Evolutionary conservation across 1,140 invertebrate species (phyloP), one percentile per base, ranked within the genome.

Genomic region (Acromyrmex echinatior): DNA sequence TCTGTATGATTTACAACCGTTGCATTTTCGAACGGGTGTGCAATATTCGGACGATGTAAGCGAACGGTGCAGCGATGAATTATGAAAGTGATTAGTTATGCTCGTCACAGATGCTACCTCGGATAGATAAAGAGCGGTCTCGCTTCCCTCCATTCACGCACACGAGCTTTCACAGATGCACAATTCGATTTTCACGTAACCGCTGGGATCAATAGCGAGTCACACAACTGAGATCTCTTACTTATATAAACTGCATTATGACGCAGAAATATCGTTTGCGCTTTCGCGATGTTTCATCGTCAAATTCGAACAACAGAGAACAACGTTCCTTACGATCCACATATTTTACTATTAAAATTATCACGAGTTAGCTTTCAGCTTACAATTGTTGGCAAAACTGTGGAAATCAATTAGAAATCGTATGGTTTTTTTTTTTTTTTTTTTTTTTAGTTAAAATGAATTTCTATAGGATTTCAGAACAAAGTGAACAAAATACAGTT

Each of bases 1-100:
- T 66, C 31, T 21, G 25, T 18, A 53, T 35, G 28, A 71, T 45
- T 70, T 70, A 49, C 65, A 81, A 49, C 14, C 49, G 78, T 65
- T 39, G 65, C n/a, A 70, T 81, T 81, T 81, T 58, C 78, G 31
- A 56, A 21, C 49, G 63, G 45, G 3, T 56, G n/a, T 18, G 65
- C 65, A 25, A 81, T 70, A 81, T 56, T 81, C 65, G 78, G n/a
- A 25, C 49, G 49, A 28, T 10, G 49, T 81, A 81, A 81, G 66
- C 49, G 53, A 31, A 51, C n/a, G 49, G 63, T 7, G 31, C n/a
- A 9, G 31, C 65, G 49, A 81, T 81, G 49, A 81, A 81, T 81
- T 70, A 81, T 81, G 78, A 81, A 81, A 81, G n/a, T 81, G 78
- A 81, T 81, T 81, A 81, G 78, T 81, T 81, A 71, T 56, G 78